phyloP scores from a whole-genome alignment of 2,113 vertebrate species.

The Edolisoma coerulescens region DNA sequence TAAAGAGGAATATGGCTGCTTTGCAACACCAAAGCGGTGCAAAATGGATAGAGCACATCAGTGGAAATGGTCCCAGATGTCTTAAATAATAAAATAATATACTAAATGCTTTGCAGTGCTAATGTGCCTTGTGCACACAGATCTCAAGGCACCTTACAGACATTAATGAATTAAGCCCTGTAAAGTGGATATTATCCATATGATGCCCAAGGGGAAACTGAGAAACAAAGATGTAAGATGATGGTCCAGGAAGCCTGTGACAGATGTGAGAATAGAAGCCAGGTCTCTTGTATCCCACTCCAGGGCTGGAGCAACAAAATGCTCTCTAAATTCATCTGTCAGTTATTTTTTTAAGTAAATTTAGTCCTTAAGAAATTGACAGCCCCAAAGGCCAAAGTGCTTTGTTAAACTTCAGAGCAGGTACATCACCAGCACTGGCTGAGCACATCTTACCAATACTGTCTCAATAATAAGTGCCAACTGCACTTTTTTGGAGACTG shows the following conservation, averaged over 20 bases:
- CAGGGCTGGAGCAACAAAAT: not conserved
- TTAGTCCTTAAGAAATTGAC: slow-evolving; percentile 27
- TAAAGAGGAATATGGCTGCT: slow-evolving; percentile 39
- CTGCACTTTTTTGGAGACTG: not conserved
- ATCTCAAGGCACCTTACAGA: slow-evolving; percentile 57
- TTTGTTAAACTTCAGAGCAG: not conserved
- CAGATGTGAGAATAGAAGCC: slow-evolving; percentile 22
- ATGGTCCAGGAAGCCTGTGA: slow-evolving; percentile 51
- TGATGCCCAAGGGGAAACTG: slow-evolving; percentile 49
- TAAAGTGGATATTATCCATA: slow-evolving; percentile 56
- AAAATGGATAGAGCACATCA: slow-evolving; percentile 59
- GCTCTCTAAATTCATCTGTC: slow-evolving; percentile 18
- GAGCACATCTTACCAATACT: not conserved
- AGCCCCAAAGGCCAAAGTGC: not conserved
- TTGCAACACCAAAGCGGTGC: slow-evolving; percentile 48
- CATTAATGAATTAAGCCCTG: slow-evolving; percentile 65
- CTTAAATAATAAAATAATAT: slow-evolving; percentile 70
- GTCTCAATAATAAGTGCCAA: not conserved
- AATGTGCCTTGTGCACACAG: slow-evolving; percentile 53
- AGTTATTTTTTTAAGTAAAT: slow-evolving; percentile 25
- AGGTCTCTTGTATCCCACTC: not conserved
- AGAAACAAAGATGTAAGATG: slow-evolving; percentile 63
- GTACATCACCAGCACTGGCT: not conserved
- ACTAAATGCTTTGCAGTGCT: slow-evolving; percentile 61
- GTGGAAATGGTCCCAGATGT: slow-evolving; percentile 62